Evolutionary conservation across 1,140 invertebrate genomes (phyloP), one percentile per base, ranked within the genome.

Genomic region (Drosophila ananassae): DNA sequence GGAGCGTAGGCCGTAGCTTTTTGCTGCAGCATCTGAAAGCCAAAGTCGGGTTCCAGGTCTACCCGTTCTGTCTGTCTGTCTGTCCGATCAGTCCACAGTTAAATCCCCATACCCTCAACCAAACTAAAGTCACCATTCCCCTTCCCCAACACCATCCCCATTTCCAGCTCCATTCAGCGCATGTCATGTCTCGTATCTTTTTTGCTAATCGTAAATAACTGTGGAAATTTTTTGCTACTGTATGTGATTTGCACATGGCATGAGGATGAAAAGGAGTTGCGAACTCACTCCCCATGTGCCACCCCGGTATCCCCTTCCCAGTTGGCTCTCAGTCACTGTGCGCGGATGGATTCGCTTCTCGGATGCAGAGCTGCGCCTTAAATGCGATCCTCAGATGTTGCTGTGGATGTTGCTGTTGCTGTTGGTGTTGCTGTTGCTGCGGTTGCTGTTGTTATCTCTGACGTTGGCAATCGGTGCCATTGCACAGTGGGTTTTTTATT

Each of bases 161-260:
- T 46, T 13, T 17, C 66, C 80, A 68, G 53, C 75, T 72, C 61
- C 76, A 77, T 85, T 85, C 81, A 79, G 67, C 77, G 77, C 81
- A 84, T 84, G 81, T 80, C 81, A 79, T 84, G 81, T 84, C 81
- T 84, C 81, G 81, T 84, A 84, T 84, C 81, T 84, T 89, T 83
- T 89, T 79, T 89, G 83, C 83, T 89, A 89, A 89, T 89, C 83
- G 83, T 89, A 89, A 89, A 89, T 89, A 89, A 89, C 83, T 89
- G 83, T 89, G 83, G 83, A 89, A 89, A 89, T 89, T 89, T 89
- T 89, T 89, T 89, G 83, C 83, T 89, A 89, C 83, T 83, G 83
- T 89, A 83, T 89, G 83, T 87, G 82, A 85, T 85, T 85, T 80
- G 77, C 77, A 80, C 77, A 80, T 80, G 73, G 78, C 64, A 80